Conservation (phyloP, 1,140 invertebrate genomes). For the Drosophila kurseongensis region DNA sequence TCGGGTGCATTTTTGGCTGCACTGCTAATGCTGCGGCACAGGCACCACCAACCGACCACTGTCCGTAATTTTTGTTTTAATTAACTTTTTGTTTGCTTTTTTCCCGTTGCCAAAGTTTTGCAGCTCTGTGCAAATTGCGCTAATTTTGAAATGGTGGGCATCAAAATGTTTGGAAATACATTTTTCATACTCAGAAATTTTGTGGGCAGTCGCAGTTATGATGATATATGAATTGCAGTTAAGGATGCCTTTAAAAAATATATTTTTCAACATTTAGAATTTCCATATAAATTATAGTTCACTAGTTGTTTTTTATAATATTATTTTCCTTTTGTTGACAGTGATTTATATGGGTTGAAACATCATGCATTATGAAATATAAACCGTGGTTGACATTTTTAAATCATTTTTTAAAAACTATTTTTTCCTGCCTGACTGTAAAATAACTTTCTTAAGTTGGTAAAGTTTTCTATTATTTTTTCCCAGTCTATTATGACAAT, state of each 20-base stretch:
- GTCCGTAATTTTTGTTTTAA: conserved; percentile 69
- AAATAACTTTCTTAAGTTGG: too few species aligned
- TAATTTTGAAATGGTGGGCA: conserved; percentile 44
- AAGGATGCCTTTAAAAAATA: neutral
- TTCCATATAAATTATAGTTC: too few species aligned
- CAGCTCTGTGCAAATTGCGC: conserved; percentile 43
- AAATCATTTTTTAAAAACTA: too few species aligned
- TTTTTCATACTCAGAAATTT: conserved; percentile 22
- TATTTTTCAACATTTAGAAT: too few species aligned
- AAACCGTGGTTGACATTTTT: too few species aligned
- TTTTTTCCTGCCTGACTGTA: too few species aligned
- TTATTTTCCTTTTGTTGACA: too few species aligned
- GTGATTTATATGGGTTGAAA: too few species aligned
- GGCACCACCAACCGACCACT: conserved; percentile 32
- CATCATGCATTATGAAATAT: too few species aligned
- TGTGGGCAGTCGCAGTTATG: neutral
- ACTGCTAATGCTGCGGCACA: conserved; percentile 72
- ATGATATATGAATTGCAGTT: conserved; percentile 1
- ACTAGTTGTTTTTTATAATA: too few species aligned
- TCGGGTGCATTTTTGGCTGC: conserved; percentile 57
- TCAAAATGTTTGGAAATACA: conserved; percentile 27
- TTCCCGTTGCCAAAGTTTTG: conserved; percentile 36
- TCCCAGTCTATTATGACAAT: neutral
- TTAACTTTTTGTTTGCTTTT: conserved; percentile 59
- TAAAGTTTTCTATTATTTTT: too few species aligned